Conservation (phyloP, 2,113 vertebrate genomes). For the zebrafish (Danio rerio) region GRCz12tu NC_133186.1:39143501-39144000, state of each 20-base stretch:
- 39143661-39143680: slow-evolving; percentile 4
- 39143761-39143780: slow-evolving; percentile 74
- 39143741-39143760: slow-evolving; percentile 75
- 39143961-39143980: slow-evolving; percentile 90
- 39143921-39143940: slow-evolving; percentile 80
- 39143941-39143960: slow-evolving; percentile 96
- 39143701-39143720: background rate
- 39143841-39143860: slow-evolving; percentile 74
- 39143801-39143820: slow-evolving; percentile 47
- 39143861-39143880: slow-evolving; percentile 73
- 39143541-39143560: slow-evolving; percentile 69
- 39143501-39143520: slow-evolving; percentile 69
- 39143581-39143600: background rate
- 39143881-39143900: slow-evolving; percentile 83
- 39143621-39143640: slow-evolving; percentile 13
- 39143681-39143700: slow-evolving; percentile 36
- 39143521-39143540: slow-evolving; percentile 60
- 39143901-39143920: slow-evolving; percentile 70
- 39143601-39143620: slow-evolving; percentile 5
- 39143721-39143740: slow-evolving; percentile 47
- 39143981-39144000: slow-evolving; percentile 99
- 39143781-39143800: slow-evolving; percentile 64
- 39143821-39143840: slow-evolving; percentile 74
- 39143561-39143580: slow-evolving; percentile 64
- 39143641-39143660: slow-evolving; percentile 44